phyloP scores from a whole-genome alignment of 1,140 invertebrate genomes.

The Cydia strobilella region DNA sequence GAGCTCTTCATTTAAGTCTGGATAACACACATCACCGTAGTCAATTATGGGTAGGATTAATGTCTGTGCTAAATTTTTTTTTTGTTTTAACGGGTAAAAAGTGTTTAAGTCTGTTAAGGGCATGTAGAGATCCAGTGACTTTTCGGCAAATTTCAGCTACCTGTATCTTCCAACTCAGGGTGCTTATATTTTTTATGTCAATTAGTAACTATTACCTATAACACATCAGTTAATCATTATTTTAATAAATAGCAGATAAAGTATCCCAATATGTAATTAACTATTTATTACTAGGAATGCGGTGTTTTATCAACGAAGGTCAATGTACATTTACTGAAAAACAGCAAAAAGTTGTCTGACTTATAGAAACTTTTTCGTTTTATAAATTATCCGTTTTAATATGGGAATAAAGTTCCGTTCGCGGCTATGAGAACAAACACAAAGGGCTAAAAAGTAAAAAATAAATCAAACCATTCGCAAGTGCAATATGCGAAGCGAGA shows the following conservation, averaged over 20 bases:
- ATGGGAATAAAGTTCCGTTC: neutral
- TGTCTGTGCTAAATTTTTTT: too few relatives aligned
- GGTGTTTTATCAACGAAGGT: too few relatives aligned
- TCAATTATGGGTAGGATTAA: too few relatives aligned
- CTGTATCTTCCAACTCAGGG: too few relatives aligned
- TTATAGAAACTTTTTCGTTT: neutral
- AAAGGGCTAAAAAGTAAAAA: neutral
- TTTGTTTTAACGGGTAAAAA: too few relatives aligned
- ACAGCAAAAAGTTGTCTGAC: neutral
- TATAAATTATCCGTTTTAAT: neutral
- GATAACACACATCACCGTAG: too few relatives aligned
- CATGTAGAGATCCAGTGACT: too few relatives aligned
- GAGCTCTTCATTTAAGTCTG: too few relatives aligned
- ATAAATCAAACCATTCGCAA: slow-evolving; percentile 19
- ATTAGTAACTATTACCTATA: neutral
- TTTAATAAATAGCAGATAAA: neutral
- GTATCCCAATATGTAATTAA: neutral
- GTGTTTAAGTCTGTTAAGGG: too few relatives aligned
- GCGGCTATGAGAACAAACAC: neutral
- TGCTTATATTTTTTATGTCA: too few relatives aligned
- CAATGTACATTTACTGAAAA: neutral
- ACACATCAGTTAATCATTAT: neutral
- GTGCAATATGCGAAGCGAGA: neutral
- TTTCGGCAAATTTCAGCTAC: too few relatives aligned
- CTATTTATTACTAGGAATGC: neutral